Evolutionary conservation across 2,797 vertebrate species (phyloP).

Genomic region (Sebastolobus altivelis): DNA sequence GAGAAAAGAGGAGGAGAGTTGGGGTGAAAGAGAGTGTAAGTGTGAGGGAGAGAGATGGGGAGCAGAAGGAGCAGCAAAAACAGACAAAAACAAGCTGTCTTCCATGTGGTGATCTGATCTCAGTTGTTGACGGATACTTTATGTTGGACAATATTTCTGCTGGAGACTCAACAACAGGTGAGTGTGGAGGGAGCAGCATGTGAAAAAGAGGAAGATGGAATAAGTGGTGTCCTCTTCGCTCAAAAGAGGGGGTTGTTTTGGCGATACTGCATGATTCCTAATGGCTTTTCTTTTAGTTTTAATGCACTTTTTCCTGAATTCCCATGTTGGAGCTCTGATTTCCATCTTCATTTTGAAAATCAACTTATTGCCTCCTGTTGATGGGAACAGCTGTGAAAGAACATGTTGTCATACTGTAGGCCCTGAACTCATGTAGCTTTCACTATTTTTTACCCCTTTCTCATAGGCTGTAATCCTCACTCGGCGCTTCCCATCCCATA

Average conservation of each 20-base stretch:
- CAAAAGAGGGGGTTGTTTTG: conserved; percentile 49
- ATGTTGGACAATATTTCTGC: conserved; percentile 29
- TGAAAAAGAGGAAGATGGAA: not conserved
- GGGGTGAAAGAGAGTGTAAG: conserved; percentile 43
- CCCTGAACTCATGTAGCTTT: not conserved
- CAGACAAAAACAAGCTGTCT: conserved; percentile 54
- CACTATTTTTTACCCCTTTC: not conserved
- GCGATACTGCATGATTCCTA: conserved; percentile 19
- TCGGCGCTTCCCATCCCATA: not conserved
- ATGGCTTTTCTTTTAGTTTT: conserved; percentile 35
- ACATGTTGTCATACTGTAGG: not conserved
- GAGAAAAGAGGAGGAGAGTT: conserved; percentile 32
- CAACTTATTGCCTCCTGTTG: not conserved
- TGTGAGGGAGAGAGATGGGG: conserved; percentile 63
- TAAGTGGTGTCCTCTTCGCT: not conserved
- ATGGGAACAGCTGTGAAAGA: not conserved
- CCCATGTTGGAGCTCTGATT: not conserved
- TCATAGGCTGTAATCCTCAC: conserved; percentile 19
- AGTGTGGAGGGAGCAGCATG: conserved; percentile 44
- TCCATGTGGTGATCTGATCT: conserved; percentile 49
- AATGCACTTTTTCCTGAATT: conserved; percentile 33
- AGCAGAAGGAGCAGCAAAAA: conserved; percentile 38
- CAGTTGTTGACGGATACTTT: conserved; percentile 27
- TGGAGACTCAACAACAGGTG: conserved; percentile 65
- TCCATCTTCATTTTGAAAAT: not conserved